phyloP scores from a whole-genome alignment of 2,888 invertebrate species.

The Drosophila rubida region DNA sequence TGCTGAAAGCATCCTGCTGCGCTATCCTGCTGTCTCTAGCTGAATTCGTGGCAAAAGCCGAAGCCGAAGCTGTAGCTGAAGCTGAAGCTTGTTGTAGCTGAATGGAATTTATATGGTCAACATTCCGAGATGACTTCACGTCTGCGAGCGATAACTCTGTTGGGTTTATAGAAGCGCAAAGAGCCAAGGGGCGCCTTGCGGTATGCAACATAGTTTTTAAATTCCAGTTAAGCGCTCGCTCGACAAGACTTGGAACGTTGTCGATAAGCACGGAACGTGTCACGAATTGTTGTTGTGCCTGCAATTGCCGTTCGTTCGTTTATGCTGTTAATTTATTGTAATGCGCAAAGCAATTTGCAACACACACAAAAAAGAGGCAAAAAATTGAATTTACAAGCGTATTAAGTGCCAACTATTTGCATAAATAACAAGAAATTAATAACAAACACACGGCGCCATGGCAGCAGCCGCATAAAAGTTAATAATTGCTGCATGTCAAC shows the following conservation, averaged over 20 bases:
- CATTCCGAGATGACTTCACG: constrained; percentile 76
- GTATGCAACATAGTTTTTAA: constrained; percentile 60
- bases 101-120: constrained; percentile 45
- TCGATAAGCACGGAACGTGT: constrained; percentile 72
- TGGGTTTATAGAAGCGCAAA: constrained; percentile 62
- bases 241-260: constrained; percentile 36
- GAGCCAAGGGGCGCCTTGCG: constrained; percentile 31
- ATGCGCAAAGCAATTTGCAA: constrained; percentile 70
- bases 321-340: constrained; percentile 75
- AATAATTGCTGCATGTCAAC: constrained; percentile 80
- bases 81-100: neutral
- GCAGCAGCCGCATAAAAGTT: constrained; percentile 80
- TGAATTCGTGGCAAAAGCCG: constrained; percentile 1
- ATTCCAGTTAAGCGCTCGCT: constrained; percentile 37
- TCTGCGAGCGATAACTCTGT: constrained; percentile 78
- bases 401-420: constrained; percentile 82
- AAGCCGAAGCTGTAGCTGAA: neutral
- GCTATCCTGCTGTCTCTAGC: neutral
- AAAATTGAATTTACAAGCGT: constrained; percentile 50
- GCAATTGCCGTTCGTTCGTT: constrained; percentile 26
- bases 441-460: constrained; percentile 79
- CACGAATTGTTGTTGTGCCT: constrained; percentile 31
- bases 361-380: constrained; percentile 8
- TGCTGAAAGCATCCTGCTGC: constrained; percentile 29
- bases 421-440: constrained; percentile 82